Evolutionary conservation across 2,797 vertebrate species (phyloP).

Genomic region (Macropus fuliginosus): DNA sequence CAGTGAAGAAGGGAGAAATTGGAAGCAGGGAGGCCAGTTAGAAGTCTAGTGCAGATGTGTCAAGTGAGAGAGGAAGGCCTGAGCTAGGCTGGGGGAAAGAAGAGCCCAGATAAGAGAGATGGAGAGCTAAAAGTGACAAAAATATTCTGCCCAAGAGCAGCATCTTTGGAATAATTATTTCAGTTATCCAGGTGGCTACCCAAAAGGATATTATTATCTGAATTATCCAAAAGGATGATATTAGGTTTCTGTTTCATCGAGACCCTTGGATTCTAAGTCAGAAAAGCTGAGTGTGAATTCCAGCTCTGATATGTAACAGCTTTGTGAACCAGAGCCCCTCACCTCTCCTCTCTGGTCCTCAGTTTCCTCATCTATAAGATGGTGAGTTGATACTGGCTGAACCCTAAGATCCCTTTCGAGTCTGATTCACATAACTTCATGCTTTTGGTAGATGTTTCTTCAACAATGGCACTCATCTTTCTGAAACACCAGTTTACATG

Average conservation of each 20-base stretch:
- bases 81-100: not conserved
- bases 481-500: constrained; percentile 19
- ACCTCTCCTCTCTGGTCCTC: not conserved
- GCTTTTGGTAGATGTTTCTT: not conserved
- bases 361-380: not conserved
- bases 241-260: not conserved
- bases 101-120: not conserved
- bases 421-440: not conserved
- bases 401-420: not conserved
- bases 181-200: not conserved
- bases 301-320: not conserved
- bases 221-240: not conserved
- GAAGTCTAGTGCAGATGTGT: accelerated
- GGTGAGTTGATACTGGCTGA: not conserved
- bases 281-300: not conserved
- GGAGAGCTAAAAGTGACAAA: not conserved
- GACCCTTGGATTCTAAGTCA: not conserved
- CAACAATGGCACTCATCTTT: constrained; percentile 1
- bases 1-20: not conserved
- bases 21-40: not conserved
- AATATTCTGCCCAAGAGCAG: not conserved
- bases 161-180: not conserved
- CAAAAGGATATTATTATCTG: too few species aligned
- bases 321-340: not conserved
- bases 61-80: not conserved